Evolutionary conservation across 2,888 invertebrate genomes (phyloP).

Genomic region (Diarsia brunnea): DNA sequence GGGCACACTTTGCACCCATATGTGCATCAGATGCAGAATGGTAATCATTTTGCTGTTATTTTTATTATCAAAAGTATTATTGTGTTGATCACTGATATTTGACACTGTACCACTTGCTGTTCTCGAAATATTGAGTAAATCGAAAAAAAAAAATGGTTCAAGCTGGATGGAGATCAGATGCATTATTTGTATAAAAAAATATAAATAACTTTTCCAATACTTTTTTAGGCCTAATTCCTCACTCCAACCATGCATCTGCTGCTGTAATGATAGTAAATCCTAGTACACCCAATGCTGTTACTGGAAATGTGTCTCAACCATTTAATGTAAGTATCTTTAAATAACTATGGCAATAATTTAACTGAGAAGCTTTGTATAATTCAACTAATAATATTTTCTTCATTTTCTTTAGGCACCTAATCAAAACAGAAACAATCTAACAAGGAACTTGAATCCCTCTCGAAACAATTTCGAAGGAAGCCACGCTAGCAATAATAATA

Average conservation of each 20-base stretch:
- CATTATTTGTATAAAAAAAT: background rate
- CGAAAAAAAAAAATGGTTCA: background rate
- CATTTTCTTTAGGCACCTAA: constrained; percentile 79
- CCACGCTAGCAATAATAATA: constrained; percentile 83
- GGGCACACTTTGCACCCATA: constrained; percentile 86
- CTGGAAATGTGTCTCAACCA: constrained; percentile 85
- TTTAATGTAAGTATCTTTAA: constrained; percentile 81
- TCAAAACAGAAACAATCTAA: constrained; percentile 87
- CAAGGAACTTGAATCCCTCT: constrained; percentile 85
- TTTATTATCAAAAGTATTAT: background rate
- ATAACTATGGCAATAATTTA: background rate
- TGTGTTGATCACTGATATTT: constrained; percentile 4
- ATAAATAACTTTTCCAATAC: background rate
- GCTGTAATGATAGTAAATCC: constrained; percentile 90
- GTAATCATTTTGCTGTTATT: constrained; percentile 67
- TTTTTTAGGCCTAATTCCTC: constrained; percentile 83
- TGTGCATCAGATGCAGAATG: constrained; percentile 88
- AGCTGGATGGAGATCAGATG: background rate
- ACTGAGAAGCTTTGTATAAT: background rate
- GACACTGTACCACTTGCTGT: background rate
- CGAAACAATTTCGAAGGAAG: constrained; percentile 85
- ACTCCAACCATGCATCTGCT: constrained; percentile 88
- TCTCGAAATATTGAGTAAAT: background rate
- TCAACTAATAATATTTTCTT: background rate
- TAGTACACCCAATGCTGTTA: constrained; percentile 87